Evolutionary conservation across 23 tunicate species (phyloP).

Genomic region (Trididemnum clinides): DNA sequence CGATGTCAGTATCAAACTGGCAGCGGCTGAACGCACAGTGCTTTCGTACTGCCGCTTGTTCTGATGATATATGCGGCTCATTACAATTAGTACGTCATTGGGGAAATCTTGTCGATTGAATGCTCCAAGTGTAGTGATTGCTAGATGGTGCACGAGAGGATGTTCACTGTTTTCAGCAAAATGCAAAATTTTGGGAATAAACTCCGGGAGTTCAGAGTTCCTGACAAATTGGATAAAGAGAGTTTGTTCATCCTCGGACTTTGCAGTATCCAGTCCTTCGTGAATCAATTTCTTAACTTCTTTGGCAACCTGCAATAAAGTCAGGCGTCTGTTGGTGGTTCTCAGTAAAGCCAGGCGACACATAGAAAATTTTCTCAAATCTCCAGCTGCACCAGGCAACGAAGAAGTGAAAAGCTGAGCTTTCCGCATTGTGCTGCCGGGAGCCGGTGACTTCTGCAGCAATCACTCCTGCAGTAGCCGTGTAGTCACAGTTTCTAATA

Average conservation of each 20-base stretch:
- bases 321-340: no score
- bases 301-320: constrained; percentile 49
- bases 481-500: no score
- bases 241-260: constrained; percentile 73
- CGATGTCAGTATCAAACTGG: constrained; percentile 47
- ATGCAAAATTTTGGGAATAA: constrained; percentile 59
- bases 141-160: constrained; percentile 88
- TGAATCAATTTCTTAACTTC: constrained; percentile 44
- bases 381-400: no score
- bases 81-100: constrained; percentile 45
- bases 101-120: constrained; percentile 39
- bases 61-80: constrained; percentile 84
- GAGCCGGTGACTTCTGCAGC: no score
- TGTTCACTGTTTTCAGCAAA: constrained; percentile 66
- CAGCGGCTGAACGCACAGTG: constrained; percentile 90
- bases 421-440: no score
- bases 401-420: no score
- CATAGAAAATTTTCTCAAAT: no score
- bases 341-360: no score
- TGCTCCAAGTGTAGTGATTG: constrained; percentile 67
- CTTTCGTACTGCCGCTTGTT: constrained; percentile 67
- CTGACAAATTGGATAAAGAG: constrained; percentile 81
- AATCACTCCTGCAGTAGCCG: no score
- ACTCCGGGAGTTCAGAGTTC: constrained; percentile 75
- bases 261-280: constrained; percentile 61